Evolutionary conservation across 2,113 vertebrate genomes (phyloP), one percentile per base, ranked within the genome.

Genomic region (Uropsilus gracilis): DNA sequence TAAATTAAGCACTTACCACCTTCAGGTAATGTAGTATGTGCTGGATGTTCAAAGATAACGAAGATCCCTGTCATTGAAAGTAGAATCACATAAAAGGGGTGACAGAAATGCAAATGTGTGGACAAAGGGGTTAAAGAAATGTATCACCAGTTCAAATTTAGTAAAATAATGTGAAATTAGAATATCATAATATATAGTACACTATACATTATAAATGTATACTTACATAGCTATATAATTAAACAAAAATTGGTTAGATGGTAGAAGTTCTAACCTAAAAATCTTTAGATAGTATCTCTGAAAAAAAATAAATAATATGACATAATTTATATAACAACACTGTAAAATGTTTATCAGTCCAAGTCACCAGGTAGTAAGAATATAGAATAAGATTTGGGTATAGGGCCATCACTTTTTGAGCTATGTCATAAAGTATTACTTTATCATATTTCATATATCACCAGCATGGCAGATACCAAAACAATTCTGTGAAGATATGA

Each of bases 11-110:
- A 22, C 4, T 50, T 59, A 1, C 32, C 85, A 4, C 71, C 17
- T 46, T 91, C 59, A 84, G 24, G 72, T 71, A 96, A 76, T 68
- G 4, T 32, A 80, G 39, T 61, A 0, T 34, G 34, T 26, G 24
- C 84, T 66, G 50, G 28, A 53, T n/a, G 76, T 84, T 91, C 39
- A 66, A 88, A 86, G 77, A 48, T 71, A 93, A 86, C 82, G 28
- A 28, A 53, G 64, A 77, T 57, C 48, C 64, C 32, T 90, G 18
- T 6, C 8, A n/a, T 82, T 80, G 16, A 22, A 26, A 57, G 28
- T 6, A 82, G 20, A 94, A 88, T 48, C 18, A 22, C 13, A 61
- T 18, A 77, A 90, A 92, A 9, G 22, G 10, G 44, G 2, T 89
- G 39, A 72, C 3, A 78, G 68, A 78, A 77, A 75, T 8, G 32